Evolutionary conservation across 2,797 vertebrate species (phyloP).

Genomic region (Spea hammondii): DNA sequence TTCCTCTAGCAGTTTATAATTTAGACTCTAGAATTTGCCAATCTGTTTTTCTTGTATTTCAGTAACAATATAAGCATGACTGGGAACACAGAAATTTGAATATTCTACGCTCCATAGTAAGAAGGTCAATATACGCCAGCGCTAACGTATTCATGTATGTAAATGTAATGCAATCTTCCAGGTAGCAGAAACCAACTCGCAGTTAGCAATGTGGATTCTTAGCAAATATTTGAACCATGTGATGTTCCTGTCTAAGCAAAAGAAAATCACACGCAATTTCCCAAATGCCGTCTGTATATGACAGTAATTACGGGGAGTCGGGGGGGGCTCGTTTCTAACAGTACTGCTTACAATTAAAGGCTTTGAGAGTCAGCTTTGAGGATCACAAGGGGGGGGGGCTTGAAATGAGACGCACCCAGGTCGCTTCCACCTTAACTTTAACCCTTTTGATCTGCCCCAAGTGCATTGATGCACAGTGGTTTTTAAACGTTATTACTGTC

Average conservation of each 20-base stretch:
- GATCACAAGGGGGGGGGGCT: no score
- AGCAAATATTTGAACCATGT: slow-evolving; percentile 6
- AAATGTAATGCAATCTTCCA: slow-evolving; percentile 14
- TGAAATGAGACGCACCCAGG: no score
- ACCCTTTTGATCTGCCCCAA: no score
- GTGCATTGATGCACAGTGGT: no score
- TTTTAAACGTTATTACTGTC: no score
- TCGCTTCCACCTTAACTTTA: no score
- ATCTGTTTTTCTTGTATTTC: not conserved
- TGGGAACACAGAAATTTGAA: not conserved
- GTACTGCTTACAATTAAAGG: no score
- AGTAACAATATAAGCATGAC: not conserved
- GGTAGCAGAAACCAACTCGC: not conserved
- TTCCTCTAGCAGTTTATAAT: no score
- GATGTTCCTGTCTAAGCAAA: not conserved
- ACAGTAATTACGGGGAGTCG: no score
- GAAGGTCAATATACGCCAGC: slow-evolving; percentile 1
- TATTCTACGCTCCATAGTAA: not conserved
- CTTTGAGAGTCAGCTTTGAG: no score
- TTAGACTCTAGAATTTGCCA: no score
- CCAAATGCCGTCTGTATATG: not conserved
- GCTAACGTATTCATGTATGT: slow-evolving; percentile 22
- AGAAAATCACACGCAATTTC: not conserved
- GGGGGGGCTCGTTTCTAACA: no score
- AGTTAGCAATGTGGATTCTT: not conserved